Evolutionary conservation across 2,113 vertebrate genomes (phyloP).

Genomic region (Marcusenius ussheri): DNA sequence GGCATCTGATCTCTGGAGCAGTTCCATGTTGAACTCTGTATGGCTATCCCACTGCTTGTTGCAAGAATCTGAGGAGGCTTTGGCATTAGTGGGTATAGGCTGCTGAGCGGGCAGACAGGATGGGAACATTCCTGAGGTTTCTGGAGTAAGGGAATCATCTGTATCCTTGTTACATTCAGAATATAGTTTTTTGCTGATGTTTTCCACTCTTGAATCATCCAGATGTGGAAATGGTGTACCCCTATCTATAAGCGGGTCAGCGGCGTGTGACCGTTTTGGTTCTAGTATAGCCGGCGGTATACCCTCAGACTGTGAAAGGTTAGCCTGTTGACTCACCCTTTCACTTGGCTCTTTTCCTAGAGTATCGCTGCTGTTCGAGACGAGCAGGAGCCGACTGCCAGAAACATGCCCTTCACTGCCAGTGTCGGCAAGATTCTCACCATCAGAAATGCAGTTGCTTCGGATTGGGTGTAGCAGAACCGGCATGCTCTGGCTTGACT

Average conservation of each 20-base stretch:
- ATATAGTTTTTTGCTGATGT: not conserved
- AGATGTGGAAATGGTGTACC: conserved; percentile 30
- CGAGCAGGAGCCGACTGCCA: conserved; percentile 45
- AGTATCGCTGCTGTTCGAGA: conserved; percentile 50
- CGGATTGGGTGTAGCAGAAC: conserved; percentile 36
- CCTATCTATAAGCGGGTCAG: conserved; percentile 31
- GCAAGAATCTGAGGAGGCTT: conserved; percentile 21
- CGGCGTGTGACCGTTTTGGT: conserved; percentile 25
- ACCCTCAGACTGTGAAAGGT: conserved; percentile 42
- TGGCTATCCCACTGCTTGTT: conserved; percentile 33
- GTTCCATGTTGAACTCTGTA: conserved; percentile 23
- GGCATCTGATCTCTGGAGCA: conserved; percentile 23
- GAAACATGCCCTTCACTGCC: conserved; percentile 52
- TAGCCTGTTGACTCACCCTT: conserved; percentile 30
- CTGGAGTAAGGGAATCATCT: conserved; percentile 28
- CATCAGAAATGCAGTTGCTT: conserved; percentile 49
- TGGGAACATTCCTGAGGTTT: conserved; percentile 19
- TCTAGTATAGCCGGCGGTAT: conserved; percentile 34
- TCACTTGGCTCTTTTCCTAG: conserved; percentile 38
- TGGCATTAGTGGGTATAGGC: conserved; percentile 24
- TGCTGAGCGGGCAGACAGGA: not conserved
- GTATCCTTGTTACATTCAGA: conserved; percentile 32
- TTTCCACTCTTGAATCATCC: conserved; percentile 31
- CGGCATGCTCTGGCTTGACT: conserved; percentile 50
- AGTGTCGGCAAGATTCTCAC: conserved; percentile 41